Percentiles rank a stretch among this genome's conserved stretches.
Evolutionary conservation across 2,888 invertebrate genomes (phyloP).

Genomic region (Aethes cnicana): DNA sequence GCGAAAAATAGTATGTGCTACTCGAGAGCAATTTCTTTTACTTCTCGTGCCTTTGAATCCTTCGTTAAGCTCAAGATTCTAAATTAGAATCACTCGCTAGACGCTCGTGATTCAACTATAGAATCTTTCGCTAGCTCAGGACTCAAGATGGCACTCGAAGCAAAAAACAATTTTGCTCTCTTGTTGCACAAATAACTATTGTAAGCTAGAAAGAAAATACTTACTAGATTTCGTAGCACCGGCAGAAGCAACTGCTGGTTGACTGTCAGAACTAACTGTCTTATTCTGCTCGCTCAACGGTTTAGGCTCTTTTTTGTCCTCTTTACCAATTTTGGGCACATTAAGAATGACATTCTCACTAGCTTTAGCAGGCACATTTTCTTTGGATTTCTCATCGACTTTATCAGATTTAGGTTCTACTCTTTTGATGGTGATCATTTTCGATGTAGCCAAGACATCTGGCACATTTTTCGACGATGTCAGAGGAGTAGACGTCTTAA

Average conservation of each 20-base stretch:
- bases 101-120: too few relatives aligned
- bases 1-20: too few relatives aligned
- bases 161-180: too few relatives aligned
- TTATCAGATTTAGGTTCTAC: slow-evolving; percentile 42
- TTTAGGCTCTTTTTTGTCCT: slow-evolving; percentile 43
- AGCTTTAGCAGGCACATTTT: slow-evolving; percentile 45
- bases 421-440: slow-evolving; percentile 50
- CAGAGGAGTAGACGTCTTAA: slow-evolving; percentile 47
- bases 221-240: slow-evolving; percentile 37
- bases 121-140: too few relatives aligned
- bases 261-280: slow-evolving; percentile 38
- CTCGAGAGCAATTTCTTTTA: too few relatives aligned
- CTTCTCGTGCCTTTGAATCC: too few relatives aligned
- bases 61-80: too few relatives aligned
- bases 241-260: slow-evolving; percentile 38
- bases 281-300: slow-evolving; percentile 43
- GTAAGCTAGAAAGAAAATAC: too few relatives aligned
- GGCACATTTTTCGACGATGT: slow-evolving; percentile 46
- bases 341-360: slow-evolving; percentile 53
- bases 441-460: slow-evolving; percentile 11
- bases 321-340: slow-evolving; percentile 27
- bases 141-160: too few relatives aligned
- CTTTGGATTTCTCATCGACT: slow-evolving; percentile 41
- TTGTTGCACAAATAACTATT: too few relatives aligned
- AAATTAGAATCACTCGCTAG: too few relatives aligned